phyloP scores from a whole-genome alignment of 2,113 vertebrate species.

The Notothenia coriiceps region DNA sequence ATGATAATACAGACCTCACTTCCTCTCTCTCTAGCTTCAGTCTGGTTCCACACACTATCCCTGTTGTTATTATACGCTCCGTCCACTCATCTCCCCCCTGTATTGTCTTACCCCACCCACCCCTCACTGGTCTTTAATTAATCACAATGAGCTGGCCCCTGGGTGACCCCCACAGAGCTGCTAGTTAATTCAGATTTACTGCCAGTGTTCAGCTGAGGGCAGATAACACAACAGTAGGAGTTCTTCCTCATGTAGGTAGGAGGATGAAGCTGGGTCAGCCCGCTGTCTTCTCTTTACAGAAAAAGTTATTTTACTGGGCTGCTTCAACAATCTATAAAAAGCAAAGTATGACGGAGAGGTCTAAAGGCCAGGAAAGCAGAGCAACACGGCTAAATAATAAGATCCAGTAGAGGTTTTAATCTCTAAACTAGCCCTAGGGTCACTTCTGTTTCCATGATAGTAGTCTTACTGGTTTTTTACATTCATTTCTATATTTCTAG shows the following conservation, averaged over 20 bases:
- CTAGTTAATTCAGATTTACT: slow-evolving; percentile 89
- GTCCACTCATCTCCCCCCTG: background rate
- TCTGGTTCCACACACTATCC: background rate
- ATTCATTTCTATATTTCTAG: background rate
- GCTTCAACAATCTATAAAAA: background rate
- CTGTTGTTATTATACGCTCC: background rate
- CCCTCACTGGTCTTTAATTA: slow-evolving; percentile 78
- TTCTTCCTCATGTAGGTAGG: slow-evolving; percentile 67
- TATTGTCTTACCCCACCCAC: slow-evolving; percentile 10
- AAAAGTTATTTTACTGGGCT: background rate
- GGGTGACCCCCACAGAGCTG: slow-evolving; percentile 79
- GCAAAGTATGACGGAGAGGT: background rate
- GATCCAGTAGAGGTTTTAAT: background rate
- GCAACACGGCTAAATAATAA: background rate
- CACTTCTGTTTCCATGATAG: background rate
- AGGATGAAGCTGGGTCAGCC: slow-evolving; percentile 41
- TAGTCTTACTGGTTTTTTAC: background rate
- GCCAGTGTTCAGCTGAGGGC: slow-evolving; percentile 74
- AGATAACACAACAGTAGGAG: slow-evolving; percentile 79
- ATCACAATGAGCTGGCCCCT: slow-evolving; percentile 79
- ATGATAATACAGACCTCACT: slow-evolving; percentile 51
- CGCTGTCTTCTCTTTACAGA: slow-evolving; percentile 20
- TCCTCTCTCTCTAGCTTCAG: slow-evolving; percentile 47
- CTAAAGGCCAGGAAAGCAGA: background rate
- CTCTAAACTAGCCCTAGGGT: background rate